Base-by-base conservation (phyloP, 2,888 invertebrate genomes). In the Athalia cordata region DNA sequence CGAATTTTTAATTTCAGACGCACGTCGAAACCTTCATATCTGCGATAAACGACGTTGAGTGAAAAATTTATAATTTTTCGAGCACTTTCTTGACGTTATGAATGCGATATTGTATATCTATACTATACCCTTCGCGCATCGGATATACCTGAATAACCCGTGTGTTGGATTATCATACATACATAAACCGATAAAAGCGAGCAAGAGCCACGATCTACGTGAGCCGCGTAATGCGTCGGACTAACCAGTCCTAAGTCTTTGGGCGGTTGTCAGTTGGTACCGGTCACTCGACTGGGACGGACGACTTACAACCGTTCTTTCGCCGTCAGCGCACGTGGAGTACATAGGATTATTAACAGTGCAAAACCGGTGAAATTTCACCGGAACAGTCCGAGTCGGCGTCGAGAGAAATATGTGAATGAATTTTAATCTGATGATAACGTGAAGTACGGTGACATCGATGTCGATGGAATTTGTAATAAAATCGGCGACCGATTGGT, bases 241-340 rank as follows among this genome's bases (percentile, higher is more conserved):
- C 47, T 59, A 72, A 72, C 72, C 72, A 59, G 72, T 72, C 55
- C 59, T 8, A 15, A 72, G 57, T 59, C 72, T 72, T 72, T 72
- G 13, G 72, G 72, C 45, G 59, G 72, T 72, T 72, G 59, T 72
- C 72, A 72, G 72, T 72, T 59, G 49, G 72, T 47, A 59, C 72
- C 72, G 72, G 72, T 59, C 72, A 72, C 72, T 72, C 59, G 72
- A 72, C 72, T 72, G n/a, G 72, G 72, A 59, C 72, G 72, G 72
- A 59, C 72, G 72, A 72, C 13, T 72, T 72, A 45, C n/a, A 59
- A 59, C 29, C 72, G 52, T 47, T 57, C n/a, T 49, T 9, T 29
- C 3, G 29, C 43, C 59, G 9, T 13, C 43, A 11, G 4, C 55
- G 4, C 72, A 47, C 57, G 57, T 59, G 72, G 15, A 47, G 13